Conservation (phyloP, 2,113 vertebrate genomes). For the Ceyx margarethae region DNA sequence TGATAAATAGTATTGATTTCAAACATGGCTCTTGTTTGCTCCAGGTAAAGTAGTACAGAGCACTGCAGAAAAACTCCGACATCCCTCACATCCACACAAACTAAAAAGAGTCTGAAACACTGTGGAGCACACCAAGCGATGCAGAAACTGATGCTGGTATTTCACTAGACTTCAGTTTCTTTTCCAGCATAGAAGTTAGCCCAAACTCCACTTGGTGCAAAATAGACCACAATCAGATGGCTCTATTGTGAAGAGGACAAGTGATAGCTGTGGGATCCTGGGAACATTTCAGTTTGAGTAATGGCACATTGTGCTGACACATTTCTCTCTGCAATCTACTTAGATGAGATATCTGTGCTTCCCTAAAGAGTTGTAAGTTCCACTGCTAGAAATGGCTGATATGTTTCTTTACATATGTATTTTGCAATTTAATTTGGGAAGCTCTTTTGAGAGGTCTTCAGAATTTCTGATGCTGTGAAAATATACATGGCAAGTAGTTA, state of each 20-base stretch:
- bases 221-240: not conserved
- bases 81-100: not conserved
- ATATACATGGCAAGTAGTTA: not conserved
- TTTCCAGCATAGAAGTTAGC: not conserved
- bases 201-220: not conserved
- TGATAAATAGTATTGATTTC: conserved; percentile 36
- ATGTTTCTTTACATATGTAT: conserved; percentile 4
- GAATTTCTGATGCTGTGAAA: not conserved
- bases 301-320: conserved; percentile 34
- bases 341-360: not conserved
- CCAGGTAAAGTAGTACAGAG: not conserved
- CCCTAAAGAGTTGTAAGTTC: conserved; percentile 42
- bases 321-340: conserved; percentile 19
- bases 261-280: conserved; percentile 48
- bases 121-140: not conserved
- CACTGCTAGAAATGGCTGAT: conserved; percentile 7
- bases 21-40: not conserved
- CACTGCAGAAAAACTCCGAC: not conserved
- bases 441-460: not conserved
- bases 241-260: not conserved
- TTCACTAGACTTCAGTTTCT: not conserved
- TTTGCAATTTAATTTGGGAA: not conserved
- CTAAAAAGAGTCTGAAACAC: not conserved
- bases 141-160: not conserved
- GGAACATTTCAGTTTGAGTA: conserved; percentile 40